Base-by-base conservation (phyloP, 2,113 vertebrate genomes). In the Rhagologus leucostigma region DNA sequence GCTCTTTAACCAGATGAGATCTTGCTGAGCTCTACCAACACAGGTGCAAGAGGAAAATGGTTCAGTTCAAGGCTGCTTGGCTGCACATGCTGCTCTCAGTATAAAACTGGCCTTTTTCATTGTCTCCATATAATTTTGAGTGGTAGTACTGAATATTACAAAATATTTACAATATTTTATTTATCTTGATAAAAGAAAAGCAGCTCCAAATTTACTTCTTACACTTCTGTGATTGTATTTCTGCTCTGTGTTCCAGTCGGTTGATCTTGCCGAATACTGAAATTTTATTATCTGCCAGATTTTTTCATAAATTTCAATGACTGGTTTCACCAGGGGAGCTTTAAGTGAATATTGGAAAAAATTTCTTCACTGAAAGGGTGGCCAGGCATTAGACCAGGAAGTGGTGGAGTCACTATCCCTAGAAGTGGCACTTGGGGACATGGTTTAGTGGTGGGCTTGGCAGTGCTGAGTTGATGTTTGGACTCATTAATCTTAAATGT, bases 101-200 rank as follows among this genome's bases (percentile, higher is more conserved):
- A 11, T 20, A 53, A 60, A 96, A 39, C 7, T 75, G 60, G 17
- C 11, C 35, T 64, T 77, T 60, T 52, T 39, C 16, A 27, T 62
- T 55, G 15, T 56, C 60, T 87, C 52, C 47, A 14, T 37, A 52
- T 55, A 41, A 53, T 62, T 78, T 62, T 55, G 56, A 91, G 56
- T 89, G 65, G 16, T 90, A 87, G 65, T 49, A 47, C 55, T 87
- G 71, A 92, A 87, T 71, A 90, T 73, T 96, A 90, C 83, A 94
- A 79, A 97, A 76, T 79, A 89, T 89, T 97, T 87, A n/a, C 53
- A 82, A 7, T 78, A 47, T 53, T 85, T 76, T 87, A 42, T 94
- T 95, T 89, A 71, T 82, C 73, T 82, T 47, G 32, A 27, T 73
- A 60, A 75, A 84, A 77, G 16, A 52, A 82, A 84, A 94, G 14